Evolutionary conservation across 2,113 vertebrate species (phyloP).

Genomic region (Crocuta crocuta): DNA sequence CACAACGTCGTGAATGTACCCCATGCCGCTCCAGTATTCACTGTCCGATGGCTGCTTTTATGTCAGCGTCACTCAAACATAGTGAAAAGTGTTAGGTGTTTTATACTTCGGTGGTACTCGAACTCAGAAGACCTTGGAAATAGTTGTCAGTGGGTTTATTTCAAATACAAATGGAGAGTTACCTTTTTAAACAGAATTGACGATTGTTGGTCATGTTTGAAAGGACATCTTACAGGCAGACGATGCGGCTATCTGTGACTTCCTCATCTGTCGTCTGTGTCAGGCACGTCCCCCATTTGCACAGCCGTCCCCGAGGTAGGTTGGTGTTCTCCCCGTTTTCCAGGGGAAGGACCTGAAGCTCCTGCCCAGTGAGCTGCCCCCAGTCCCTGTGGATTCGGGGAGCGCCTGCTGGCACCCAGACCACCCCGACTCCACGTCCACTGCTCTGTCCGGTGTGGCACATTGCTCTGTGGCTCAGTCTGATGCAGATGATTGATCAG

Average conservation of each 20-base stretch:
- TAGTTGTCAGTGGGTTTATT: not conserved
- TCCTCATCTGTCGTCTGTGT: not conserved
- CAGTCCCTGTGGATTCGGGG: not conserved
- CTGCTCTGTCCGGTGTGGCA: not conserved
- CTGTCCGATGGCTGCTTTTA: not conserved
- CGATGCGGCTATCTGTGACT: not conserved
- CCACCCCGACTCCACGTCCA: not conserved
- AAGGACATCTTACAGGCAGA: not conserved
- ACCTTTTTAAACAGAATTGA: not conserved
- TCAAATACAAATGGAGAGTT: not conserved
- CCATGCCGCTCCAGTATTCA: not conserved
- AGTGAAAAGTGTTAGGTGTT: not conserved
- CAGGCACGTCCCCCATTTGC: not conserved
- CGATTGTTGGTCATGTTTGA: not conserved
- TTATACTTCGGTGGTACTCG: not conserved
- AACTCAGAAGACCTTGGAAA: not conserved
- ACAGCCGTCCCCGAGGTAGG: rapidly evolving
- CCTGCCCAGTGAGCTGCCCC: not conserved
- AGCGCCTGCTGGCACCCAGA: not conserved
- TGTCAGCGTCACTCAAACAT: not conserved
- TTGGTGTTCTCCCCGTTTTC: too few relatives aligned
- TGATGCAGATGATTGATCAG: not conserved
- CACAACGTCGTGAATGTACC: not conserved
- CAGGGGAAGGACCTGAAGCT: too few relatives aligned
- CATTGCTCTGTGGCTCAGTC: not conserved